These are phyloP conservation scores for Poeciliopsis retropinna DNA, from an alignment of 2,113 vertebrate genomes.

Conservation along the genomic window DNA sequence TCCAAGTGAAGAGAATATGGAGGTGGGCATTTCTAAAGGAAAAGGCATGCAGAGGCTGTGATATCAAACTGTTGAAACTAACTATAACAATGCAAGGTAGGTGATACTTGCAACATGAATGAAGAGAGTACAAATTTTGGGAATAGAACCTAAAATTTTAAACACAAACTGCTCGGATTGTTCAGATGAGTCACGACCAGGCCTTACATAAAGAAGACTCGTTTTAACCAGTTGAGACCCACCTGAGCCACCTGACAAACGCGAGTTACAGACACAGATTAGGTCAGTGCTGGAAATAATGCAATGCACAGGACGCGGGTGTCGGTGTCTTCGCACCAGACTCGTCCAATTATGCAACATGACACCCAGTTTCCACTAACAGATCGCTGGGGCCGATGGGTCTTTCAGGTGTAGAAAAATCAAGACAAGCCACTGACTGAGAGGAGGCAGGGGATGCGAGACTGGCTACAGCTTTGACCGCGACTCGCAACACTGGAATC, in stretches of 20 bases:
- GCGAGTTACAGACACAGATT: background rate
- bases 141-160: background rate
- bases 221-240: background rate
- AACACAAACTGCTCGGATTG: background rate
- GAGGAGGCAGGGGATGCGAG: slow-evolving; percentile 12
- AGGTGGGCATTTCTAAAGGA: no score
- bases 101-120: slow-evolving; percentile 3
- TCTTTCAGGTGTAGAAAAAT: background rate
- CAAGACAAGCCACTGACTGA: background rate
- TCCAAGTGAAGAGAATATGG: no score
- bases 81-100: background rate
- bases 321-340: background rate
- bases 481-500: background rate
- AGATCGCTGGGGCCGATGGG: background rate
- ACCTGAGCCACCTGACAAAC: slow-evolving; percentile 6
- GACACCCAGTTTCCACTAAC: background rate
- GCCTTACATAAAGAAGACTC: background rate
- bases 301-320: background rate
- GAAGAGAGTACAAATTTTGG: background rate
- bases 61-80: background rate
- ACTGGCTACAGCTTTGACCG: background rate
- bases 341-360: background rate
- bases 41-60: background rate
- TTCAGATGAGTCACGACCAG: background rate
- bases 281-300: background rate